Evolutionary conservation across 2,113 vertebrate species (phyloP).

Genomic region (Formicarius rufipectus): DNA sequence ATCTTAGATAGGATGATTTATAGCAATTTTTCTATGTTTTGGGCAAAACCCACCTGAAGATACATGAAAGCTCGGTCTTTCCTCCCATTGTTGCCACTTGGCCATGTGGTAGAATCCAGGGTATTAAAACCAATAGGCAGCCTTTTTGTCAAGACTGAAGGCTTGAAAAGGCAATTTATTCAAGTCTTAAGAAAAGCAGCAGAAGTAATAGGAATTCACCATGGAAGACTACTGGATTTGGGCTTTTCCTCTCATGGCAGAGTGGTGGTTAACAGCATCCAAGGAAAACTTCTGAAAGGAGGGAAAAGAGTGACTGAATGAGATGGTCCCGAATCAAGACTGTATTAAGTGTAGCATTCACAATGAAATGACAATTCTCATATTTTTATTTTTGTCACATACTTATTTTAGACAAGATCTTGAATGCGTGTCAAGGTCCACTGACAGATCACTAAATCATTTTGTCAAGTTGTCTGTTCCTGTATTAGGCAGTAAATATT

Average conservation of each 20-base stretch:
- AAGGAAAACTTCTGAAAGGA: not conserved
- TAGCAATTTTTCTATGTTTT: not conserved
- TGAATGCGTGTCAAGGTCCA: not conserved
- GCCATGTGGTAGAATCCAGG: not conserved
- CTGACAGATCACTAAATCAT: not conserved
- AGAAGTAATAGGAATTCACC: not conserved
- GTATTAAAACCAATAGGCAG: not conserved
- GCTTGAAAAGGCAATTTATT: not conserved
- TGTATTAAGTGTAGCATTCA: not conserved
- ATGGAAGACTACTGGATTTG: not conserved
- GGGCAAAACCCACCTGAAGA: not conserved
- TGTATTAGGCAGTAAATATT: not conserved
- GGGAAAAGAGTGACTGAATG: not conserved
- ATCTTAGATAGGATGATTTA: not conserved
- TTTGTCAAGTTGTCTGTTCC: slow-evolving; percentile 9
- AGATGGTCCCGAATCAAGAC: not conserved
- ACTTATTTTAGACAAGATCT: not conserved
- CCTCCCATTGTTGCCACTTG: not conserved
- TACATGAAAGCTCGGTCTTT: not conserved
- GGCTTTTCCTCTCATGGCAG: not conserved
- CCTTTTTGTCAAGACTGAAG: not conserved
- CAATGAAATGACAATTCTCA: not conserved
- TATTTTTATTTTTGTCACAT: not conserved
- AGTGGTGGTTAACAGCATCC: not conserved
- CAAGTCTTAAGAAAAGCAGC: not conserved